Evolutionary conservation across 1,140 invertebrate genomes (phyloP).

Genomic region (Scaptodrosophila lebanonensis): DNA sequence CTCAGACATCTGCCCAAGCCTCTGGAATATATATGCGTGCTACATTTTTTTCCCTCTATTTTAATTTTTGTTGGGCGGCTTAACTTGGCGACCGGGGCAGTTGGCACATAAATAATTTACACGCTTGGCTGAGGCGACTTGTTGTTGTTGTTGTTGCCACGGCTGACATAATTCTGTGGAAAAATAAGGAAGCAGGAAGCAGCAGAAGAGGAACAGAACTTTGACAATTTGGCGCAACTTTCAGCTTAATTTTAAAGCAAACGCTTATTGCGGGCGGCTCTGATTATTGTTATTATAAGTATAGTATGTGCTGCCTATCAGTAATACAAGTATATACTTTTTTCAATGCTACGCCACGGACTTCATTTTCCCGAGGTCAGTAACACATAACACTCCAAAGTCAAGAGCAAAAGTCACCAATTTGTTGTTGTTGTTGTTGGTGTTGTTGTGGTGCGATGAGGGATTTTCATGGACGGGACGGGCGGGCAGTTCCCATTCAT

Average conservation of each 20-base stretch:
- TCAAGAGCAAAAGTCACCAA: too few relatives aligned
- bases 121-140: conserved; percentile 25
- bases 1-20: conserved; percentile 1
- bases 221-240: conserved; percentile 64
- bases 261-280: too few relatives aligned
- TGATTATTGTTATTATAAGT: too few relatives aligned
- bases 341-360: too few relatives aligned
- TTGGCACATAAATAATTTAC: conserved; percentile 71
- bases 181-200: conserved; percentile 18
- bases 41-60: conserved; percentile 25
- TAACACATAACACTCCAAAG: too few relatives aligned
- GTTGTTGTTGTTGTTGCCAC: conserved; percentile 23
- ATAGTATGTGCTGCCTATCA: too few relatives aligned
- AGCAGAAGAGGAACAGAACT: conserved; percentile 43
- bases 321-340: too few relatives aligned
- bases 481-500: too few relatives aligned
- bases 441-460: too few relatives aligned
- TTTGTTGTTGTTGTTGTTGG: too few relatives aligned
- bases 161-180: conserved; percentile 60
- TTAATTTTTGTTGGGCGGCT: conserved; percentile 6
- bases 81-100: conserved; percentile 38
- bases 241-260: conserved; percentile 45
- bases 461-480: too few relatives aligned
- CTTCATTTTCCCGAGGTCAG: too few relatives aligned
- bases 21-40: conserved; percentile 60